phyloP scores from a whole-genome alignment of 2,113 vertebrate species.

The Oceanodroma tethys region DNA sequence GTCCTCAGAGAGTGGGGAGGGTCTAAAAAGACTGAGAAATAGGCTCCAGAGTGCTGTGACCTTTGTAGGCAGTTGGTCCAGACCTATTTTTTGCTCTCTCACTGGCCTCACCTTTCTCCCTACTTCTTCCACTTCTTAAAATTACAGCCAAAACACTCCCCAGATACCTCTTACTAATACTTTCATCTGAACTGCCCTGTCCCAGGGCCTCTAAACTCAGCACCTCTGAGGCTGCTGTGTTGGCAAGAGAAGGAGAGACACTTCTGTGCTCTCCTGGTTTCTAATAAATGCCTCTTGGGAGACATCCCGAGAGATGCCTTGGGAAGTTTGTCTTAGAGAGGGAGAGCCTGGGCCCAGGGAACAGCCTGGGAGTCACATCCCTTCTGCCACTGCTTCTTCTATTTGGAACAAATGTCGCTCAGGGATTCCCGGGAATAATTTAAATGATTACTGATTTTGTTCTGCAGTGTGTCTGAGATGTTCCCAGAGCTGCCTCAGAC shows the following conservation, averaged over 20 bases:
- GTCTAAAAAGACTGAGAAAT: neutral
- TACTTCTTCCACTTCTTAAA: neutral
- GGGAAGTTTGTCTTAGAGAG: neutral
- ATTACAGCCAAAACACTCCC: neutral
- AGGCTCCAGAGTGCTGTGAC: neutral
- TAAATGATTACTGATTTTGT: neutral
- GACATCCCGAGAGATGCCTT: neutral
- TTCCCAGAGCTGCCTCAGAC: neutral
- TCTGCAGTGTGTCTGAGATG: neutral
- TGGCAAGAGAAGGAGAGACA: neutral
- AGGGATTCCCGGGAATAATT: neutral
- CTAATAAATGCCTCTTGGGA: neutral
- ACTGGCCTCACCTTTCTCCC: neutral
- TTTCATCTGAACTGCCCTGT: neutral
- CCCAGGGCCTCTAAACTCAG: neutral
- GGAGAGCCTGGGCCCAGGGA: neutral
- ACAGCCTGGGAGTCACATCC: neutral
- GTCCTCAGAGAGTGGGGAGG: neutral
- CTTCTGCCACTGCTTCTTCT: neutral
- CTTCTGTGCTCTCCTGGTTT: neutral
- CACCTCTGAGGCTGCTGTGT: neutral
- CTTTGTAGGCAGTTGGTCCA: neutral
- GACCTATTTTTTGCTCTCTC: neutral
- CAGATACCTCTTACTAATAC: neutral
- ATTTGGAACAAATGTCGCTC: neutral